A percentile compares a stretch with the other conserved stretches of the same genome.
These are phyloP conservation scores for Nasonia vitripennis DNA, from an alignment of 1,140 invertebrate genomes.

Conservation along the genomic window DNA sequence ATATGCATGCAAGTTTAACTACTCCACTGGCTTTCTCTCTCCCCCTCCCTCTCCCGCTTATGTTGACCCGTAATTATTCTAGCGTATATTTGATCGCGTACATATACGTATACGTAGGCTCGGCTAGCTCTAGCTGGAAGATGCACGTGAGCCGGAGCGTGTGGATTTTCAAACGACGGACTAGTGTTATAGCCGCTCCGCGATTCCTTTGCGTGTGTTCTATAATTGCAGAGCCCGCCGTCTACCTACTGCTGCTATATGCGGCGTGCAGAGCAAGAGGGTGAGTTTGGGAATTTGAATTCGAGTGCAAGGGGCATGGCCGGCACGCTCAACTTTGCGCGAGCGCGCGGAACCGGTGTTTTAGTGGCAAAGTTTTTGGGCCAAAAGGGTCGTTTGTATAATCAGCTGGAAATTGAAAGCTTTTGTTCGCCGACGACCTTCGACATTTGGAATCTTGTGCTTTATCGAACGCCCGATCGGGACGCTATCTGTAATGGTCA, in stretches of 20 bases:
- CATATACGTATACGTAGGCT: neutral
- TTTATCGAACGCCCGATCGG: neutral
- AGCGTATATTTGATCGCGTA: neutral
- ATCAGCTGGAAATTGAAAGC: constrained; percentile 7
- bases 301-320: neutral
- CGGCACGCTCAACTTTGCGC: neutral
- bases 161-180: neutral
- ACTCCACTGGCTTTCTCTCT: no score
- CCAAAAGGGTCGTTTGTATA: constrained; percentile 7
- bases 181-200: neutral
- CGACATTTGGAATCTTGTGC: neutral
- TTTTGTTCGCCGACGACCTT: neutral
- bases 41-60: no score
- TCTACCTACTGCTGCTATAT: neutral
- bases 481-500: neutral
- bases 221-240: neutral
- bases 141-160: neutral
- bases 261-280: no score
- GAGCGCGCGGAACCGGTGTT: neutral
- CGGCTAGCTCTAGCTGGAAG: neutral
- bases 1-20: neutral
- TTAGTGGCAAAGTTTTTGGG: neutral
- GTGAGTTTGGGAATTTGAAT: constrained; percentile 11
- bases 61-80: neutral
- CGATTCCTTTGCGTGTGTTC: neutral